Evolutionary conservation across 64 coral and sea anemone species (phyloP), one percentile per base, ranked within the genome.

Genomic region (Stichodactyla helianthus): DNA sequence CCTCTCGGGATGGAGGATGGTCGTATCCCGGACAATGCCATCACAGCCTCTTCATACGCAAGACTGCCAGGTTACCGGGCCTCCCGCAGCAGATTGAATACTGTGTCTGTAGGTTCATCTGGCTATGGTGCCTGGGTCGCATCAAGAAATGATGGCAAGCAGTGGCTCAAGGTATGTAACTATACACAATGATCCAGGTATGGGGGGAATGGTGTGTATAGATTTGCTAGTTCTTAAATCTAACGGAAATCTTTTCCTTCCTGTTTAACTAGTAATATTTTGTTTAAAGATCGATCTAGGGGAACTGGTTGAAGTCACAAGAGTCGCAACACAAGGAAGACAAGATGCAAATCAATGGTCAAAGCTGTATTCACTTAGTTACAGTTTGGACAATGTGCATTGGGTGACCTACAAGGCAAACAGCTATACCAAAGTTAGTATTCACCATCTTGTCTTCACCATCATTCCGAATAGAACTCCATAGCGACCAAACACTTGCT

Each of bases 291-390:
- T 81, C 52, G 78, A 85, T 59, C 88, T 94, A 79, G 84, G 85
- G 56, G 79, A 89, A 1, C 27, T 86, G 26, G 89, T 77, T 17
- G 53, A 88, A 52, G 60, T 94, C 7, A 94, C 88, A 17, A 83
- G 86, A 81, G 64, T 90, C 12, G 85, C 86, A 7, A 91, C 93
- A 11, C 93, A 94, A 68, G 93, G 88, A 28, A 84, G 93, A 59
- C 89, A 90, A 63, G 93, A 94, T 84, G 93, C 79, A 28, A 17
- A 51, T 4, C 86, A 90, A 51, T 94, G 93, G 93, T 71, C 86
- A 0, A 90, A 71, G 1, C 90, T 65, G 19, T 94, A 90, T 27
- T 79, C 60, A 20, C 55, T 94, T 27, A 59, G 26, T 17, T 90
- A 84, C 83, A 94, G 93, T 25, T 19, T 61, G 6, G 85, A 94